Evolutionary conservation across 2,888 invertebrate genomes (phyloP).

Genomic region (Platycheirus albimanus): DNA sequence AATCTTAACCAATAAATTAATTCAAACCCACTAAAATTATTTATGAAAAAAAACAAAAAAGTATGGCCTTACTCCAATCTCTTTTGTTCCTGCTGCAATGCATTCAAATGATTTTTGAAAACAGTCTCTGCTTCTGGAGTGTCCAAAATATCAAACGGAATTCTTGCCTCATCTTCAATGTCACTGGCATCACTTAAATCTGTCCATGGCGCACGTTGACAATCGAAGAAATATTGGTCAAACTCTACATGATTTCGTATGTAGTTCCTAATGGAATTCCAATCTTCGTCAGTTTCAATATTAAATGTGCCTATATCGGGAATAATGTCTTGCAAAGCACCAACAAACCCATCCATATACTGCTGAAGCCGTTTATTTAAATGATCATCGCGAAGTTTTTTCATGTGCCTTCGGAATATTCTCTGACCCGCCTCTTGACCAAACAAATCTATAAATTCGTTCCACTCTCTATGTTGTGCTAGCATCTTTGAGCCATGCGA

Average conservation of each 20-base stretch:
- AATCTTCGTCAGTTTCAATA: constrained; percentile 87
- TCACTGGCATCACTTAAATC: constrained; percentile 87
- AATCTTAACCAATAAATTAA: neutral
- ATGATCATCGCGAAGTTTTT: constrained; percentile 91
- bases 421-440: constrained; percentile 92
- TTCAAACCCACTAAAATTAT: constrained; percentile 2
- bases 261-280: constrained; percentile 93
- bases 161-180: constrained; percentile 87
- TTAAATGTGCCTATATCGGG: constrained; percentile 89
- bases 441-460: constrained; percentile 94
- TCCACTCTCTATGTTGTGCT: constrained; percentile 93
- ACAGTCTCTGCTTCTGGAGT: constrained; percentile 95
- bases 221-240: constrained; percentile 94
- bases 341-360: constrained; percentile 90
- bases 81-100: constrained; percentile 95
- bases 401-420: constrained; percentile 90
- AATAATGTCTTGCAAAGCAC: constrained; percentile 89
- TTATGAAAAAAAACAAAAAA: neutral
- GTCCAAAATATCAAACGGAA: constrained; percentile 96
- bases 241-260: constrained; percentile 96
- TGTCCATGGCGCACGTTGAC: constrained; percentile 90
- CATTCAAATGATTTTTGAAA: constrained; percentile 95
- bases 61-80: constrained; percentile 92
- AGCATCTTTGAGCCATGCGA: constrained; percentile 93
- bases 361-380: constrained; percentile 89